A percentile compares a stretch with the other conserved stretches of the same genome.
Evolutionary conservation across 2,113 vertebrate species (phyloP).

Genomic region (Egretta garzetta): DNA sequence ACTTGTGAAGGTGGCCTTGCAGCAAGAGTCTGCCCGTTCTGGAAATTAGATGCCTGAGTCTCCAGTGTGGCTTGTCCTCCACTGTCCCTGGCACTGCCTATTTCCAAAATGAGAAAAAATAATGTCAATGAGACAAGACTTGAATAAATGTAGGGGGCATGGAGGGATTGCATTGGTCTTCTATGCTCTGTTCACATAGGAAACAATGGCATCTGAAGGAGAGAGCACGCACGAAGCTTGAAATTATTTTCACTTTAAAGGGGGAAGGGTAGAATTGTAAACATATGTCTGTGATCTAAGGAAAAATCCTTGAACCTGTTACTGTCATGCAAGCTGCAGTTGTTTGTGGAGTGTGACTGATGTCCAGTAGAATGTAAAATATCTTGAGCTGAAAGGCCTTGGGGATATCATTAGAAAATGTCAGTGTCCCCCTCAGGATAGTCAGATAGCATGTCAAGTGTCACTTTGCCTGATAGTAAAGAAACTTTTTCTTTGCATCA

Average conservation of each 20-base stretch:
- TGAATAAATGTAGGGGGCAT: background rate
- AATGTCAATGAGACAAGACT: background rate
- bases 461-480: constrained; percentile 36
- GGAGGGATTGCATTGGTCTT: background rate
- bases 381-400: constrained; percentile 63
- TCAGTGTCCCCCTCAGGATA: constrained; percentile 53
- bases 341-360: constrained; percentile 69
- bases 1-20: background rate
- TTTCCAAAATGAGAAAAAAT: background rate
- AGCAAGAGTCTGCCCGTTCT: background rate
- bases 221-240: background rate
- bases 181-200: background rate
- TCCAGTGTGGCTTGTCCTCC: background rate
- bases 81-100: background rate
- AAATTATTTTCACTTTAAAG: constrained; percentile 46
- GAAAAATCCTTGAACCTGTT: constrained; percentile 74
- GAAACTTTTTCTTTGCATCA: constrained; percentile 56
- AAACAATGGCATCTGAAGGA: background rate
- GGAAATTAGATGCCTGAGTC: background rate
- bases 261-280: constrained; percentile 51
- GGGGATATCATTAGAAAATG: constrained; percentile 72
- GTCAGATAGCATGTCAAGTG: constrained; percentile 57
- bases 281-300: constrained; percentile 57
- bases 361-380: constrained; percentile 71
- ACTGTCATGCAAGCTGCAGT: constrained; percentile 70